Evolutionary conservation across 2,888 invertebrate species (phyloP).

Genomic region (Creontiades dilutus): DNA sequence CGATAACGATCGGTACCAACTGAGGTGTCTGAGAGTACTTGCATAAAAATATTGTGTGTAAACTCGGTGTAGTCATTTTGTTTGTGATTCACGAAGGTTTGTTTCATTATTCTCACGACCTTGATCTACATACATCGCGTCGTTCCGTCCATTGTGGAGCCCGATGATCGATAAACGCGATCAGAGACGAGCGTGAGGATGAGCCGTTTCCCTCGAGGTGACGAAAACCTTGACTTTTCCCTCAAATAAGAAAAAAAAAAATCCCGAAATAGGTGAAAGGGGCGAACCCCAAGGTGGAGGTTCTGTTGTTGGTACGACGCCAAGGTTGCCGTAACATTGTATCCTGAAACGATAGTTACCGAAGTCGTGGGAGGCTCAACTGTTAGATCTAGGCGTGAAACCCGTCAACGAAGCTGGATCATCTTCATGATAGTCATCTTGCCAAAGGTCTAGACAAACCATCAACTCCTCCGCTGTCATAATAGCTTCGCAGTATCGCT

Average conservation of each 20-base stretch:
- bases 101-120: background rate
- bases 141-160: background rate
- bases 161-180: background rate
- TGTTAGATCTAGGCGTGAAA: background rate
- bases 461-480: too few species aligned
- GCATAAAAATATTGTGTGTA: too few species aligned
- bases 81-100: too few species aligned
- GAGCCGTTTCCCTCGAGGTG: background rate
- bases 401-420: too few species aligned
- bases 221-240: conserved; percentile 28
- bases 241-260: background rate
- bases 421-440: too few species aligned
- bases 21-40: too few species aligned
- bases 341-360: background rate
- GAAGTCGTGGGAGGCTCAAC: background rate
- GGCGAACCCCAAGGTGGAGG: background rate
- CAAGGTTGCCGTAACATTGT: background rate
- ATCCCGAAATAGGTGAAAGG: background rate
- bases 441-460: too few species aligned
- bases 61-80: too few species aligned
- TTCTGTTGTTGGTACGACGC: background rate
- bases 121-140: conserved; percentile 16
- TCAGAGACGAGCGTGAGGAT: background rate
- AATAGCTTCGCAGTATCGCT: too few species aligned
- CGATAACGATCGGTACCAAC: too few species aligned